Evolutionary conservation across 1,140 invertebrate genomes (phyloP), one percentile per base, ranked within the genome.

Genomic region (Globodera ellingtonae): DNA sequence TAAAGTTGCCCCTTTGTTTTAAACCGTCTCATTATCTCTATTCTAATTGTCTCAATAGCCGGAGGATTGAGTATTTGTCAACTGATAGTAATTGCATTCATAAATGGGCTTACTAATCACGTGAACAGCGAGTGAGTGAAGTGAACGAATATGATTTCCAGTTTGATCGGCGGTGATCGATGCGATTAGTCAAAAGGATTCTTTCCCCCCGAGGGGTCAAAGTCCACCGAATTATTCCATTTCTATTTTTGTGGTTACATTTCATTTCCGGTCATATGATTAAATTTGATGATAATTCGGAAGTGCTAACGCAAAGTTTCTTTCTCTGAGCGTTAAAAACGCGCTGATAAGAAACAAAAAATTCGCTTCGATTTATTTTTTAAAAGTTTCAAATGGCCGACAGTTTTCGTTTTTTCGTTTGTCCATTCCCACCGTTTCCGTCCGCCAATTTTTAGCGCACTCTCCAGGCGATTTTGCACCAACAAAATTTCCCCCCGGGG

Each of bases 341-440:
- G 18, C 15, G 18, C 13, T 62, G 18, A 13, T 13, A 2, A 62
- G 6, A n/a, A 62, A 18, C 18, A 15, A 62, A 6, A 13, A 52
- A 7, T 52, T 52, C 52, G 52, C 0, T 52, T 52, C 15, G 52
- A 52, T 52, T 52, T 52, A 52, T 52, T 52, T 10, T 15, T 59
- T 59, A 59, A 59, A 35, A 35, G 35, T 35, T 35, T 35, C 35
- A 35, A 35, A 35, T 35, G 35, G 35, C 35, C 35, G 35, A 35
- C 52, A 52, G 6, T 52, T 62, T 18, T 13, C 15, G 56, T 18
- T 62, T 62, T 62, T 62, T 24, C 24, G 18, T 18, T 62, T 62
- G 13, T 52, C 52, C 52, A n/a, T 62, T 62, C 24, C 46, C 56
- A 77, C 75, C 75, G 52, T 67, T 77, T 77, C n/a, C 75, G 65